A percentile compares a stretch with the other conserved stretches of the same genome.
Conservation (phyloP, 2,113 vertebrate species). For the Potamarius usumacintae region DNA sequence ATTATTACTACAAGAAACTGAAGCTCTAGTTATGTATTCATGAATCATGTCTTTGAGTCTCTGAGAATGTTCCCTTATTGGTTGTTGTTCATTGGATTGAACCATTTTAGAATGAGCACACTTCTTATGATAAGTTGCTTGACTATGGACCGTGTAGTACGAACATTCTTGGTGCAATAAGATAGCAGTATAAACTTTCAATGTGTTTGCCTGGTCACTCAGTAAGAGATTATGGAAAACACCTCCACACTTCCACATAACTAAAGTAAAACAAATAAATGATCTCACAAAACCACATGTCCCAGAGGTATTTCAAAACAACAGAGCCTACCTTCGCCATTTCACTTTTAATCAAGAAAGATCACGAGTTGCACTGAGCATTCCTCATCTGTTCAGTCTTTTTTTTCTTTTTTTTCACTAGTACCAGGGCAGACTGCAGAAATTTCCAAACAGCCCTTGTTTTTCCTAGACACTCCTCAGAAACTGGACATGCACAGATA, state of each 20-base stretch:
- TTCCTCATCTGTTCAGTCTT: neutral
- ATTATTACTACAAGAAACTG: neutral
- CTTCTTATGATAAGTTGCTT: conserved; percentile 60
- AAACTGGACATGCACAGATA: neutral
- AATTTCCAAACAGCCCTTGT: neutral
- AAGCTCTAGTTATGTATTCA: neutral
- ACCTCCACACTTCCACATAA: neutral
- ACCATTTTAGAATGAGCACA: conserved; percentile 49
- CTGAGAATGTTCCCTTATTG: conserved; percentile 27
- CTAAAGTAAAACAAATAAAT: neutral
- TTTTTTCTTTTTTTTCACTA: neutral
- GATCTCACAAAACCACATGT: neutral
- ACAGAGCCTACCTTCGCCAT: neutral
- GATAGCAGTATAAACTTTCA: conserved; percentile 21
- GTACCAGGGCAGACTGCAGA: neutral
- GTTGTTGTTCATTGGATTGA: conserved; percentile 44
- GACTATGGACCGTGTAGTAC: neutral
- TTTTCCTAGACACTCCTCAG: neutral
- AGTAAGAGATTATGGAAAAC: neutral
- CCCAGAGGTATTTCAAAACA: neutral
- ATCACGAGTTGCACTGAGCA: neutral
- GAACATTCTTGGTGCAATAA: conserved; percentile 7
- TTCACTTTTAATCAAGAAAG: neutral
- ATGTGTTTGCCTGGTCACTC: neutral
- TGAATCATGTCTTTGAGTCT: neutral